Conservation (phyloP, 53 echinoderm and acorn worm species). For the Temnopleurus reevesii region DNA sequence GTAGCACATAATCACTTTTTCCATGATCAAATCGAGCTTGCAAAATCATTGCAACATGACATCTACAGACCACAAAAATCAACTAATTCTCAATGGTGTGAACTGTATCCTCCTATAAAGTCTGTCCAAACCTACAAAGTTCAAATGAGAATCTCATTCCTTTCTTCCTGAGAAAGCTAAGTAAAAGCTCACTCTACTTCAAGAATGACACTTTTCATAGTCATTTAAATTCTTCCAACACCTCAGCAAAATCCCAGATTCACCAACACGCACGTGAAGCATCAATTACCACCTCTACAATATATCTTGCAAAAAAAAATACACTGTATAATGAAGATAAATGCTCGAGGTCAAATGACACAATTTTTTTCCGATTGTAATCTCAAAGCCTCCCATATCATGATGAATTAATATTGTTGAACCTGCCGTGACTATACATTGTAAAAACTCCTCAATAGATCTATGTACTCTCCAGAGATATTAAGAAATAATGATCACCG, state of each 20-base stretch:
- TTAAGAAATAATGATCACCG: too few relatives aligned
- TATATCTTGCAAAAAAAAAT: background rate
- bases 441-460: too few relatives aligned
- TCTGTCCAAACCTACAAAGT: too few relatives aligned
- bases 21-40: conserved; percentile 6
- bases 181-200: background rate
- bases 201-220: background rate
- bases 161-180: background rate
- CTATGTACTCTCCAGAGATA: too few relatives aligned
- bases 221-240: background rate
- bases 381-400: background rate
- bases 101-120: background rate
- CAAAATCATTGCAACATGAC: background rate
- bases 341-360: background rate
- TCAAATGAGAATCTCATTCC: background rate
- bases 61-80: background rate
- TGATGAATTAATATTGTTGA: too few relatives aligned
- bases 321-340: background rate
- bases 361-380: background rate
- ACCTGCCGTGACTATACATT: too few relatives aligned
- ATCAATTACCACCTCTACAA: background rate
- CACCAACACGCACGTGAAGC: background rate
- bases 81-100: background rate
- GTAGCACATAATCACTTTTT: conserved; percentile 47
- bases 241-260: background rate